A percentile compares a stretch with the other conserved stretches of the same genome.
Evolutionary conservation across 2,113 vertebrate genomes (phyloP).

Genomic region (Cololabis saira): DNA sequence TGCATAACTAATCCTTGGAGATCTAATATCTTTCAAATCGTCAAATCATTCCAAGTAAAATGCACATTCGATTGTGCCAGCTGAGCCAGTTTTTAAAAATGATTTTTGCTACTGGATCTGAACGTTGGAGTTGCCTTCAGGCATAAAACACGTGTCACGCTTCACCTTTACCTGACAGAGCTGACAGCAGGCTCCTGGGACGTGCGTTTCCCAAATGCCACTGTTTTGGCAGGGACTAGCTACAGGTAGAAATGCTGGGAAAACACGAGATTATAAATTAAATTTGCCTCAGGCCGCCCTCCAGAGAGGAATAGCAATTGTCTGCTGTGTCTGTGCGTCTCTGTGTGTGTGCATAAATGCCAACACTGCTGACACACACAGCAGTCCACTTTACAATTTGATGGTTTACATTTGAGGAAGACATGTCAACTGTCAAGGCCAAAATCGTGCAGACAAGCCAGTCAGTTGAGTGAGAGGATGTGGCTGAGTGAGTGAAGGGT

Average conservation of each 20-base stretch:
- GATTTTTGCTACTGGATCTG: constrained; percentile 19
- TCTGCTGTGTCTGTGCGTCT: constrained; percentile 27
- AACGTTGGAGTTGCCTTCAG: constrained; percentile 20
- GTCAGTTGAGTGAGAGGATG: constrained; percentile 58
- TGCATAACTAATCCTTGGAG: constrained; percentile 2
- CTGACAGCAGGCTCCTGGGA: constrained; percentile 34
- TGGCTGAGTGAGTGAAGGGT: constrained; percentile 51
- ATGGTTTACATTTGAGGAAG: constrained; percentile 60
- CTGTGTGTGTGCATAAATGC: constrained; percentile 11
- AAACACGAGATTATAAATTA: constrained; percentile 30
- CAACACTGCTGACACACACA: constrained; percentile 13
- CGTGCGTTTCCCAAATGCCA: constrained; percentile 29
- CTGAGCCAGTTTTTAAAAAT: constrained; percentile 17
- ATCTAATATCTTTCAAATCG: constrained; percentile 5
- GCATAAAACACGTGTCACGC: constrained; percentile 25
- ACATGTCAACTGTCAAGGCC: constrained; percentile 51
- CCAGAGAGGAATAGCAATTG: constrained; percentile 7
- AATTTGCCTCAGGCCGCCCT: constrained; percentile 23
- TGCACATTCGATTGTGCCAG: constrained; percentile 5
- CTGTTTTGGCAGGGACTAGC: constrained; percentile 11
- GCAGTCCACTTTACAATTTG: constrained; percentile 20
- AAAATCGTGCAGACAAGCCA: constrained; percentile 58
- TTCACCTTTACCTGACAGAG: constrained; percentile 46
- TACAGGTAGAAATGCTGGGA: constrained; percentile 15
- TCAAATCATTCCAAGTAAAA: constrained; percentile 19